A percentile compares a stretch with the other conserved stretches of the same genome.
Evolutionary conservation across 2,797 vertebrate genomes (phyloP).

Genomic region (Gadopsis bispinosus): DNA sequence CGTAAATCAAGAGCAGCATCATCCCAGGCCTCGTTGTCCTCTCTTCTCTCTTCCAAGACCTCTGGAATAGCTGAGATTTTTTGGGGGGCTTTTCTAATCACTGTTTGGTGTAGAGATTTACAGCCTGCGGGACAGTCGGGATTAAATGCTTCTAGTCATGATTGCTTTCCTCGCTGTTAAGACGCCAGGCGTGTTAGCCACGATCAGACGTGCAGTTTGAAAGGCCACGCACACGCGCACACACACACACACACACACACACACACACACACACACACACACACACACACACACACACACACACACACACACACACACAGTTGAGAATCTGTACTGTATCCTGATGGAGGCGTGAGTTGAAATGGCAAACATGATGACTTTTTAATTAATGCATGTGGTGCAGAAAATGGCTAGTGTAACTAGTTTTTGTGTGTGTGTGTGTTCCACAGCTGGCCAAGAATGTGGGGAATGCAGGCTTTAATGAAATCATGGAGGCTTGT

Average conservation of each 20-base stretch:
- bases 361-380: conserved; percentile 31
- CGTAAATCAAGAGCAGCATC: conserved; percentile 4
- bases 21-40: conserved; percentile 17
- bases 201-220: conserved; percentile 48
- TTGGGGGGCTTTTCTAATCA: conserved; percentile 55
- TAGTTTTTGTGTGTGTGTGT: conserved; percentile 43
- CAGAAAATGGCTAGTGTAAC: conserved; percentile 26
- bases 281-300: too few relatives aligned
- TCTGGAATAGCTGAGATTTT: conserved; percentile 62
- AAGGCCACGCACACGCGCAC: not conserved
- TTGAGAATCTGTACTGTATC: conserved; percentile 18
- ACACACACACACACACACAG: conserved; percentile 20
- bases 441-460: conserved; percentile 96
- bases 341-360: conserved; percentile 33
- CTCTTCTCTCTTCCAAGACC: conserved; percentile 18
- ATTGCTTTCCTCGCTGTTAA: conserved; percentile 53
- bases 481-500: conserved; percentile 98
- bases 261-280: too few relatives aligned
- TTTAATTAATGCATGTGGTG: conserved; percentile 21
- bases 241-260: too few relatives aligned
- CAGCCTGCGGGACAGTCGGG: conserved; percentile 34
- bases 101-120: conserved; percentile 65
- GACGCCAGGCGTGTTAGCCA: conserved; percentile 55
- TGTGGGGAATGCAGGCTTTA: conserved; percentile 97
- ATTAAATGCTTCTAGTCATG: conserved; percentile 61